Evolutionary conservation across 2,797 vertebrate species (phyloP).

Genomic region (Diplodus sargus): DNA sequence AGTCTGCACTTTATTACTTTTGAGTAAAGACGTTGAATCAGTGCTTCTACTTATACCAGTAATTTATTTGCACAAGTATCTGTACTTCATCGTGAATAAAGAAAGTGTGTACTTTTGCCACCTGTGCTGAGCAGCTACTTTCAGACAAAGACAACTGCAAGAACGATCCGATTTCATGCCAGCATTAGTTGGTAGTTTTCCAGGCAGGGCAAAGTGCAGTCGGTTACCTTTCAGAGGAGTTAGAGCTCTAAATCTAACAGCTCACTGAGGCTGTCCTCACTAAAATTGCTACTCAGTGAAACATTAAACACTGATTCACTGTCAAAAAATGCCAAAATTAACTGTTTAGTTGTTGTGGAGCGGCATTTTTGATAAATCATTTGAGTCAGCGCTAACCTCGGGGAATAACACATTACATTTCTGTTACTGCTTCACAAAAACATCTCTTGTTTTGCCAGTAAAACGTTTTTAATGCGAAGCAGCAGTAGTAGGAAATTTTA

Average conservation of each 20-base stretch:
- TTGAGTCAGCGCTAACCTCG: neutral
- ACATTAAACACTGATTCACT: conserved; percentile 1
- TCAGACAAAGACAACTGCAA: neutral
- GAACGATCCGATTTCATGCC: neutral
- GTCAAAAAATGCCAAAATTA: neutral
- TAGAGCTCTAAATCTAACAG: neutral
- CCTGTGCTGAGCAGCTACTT: neutral
- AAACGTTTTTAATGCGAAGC: neutral
- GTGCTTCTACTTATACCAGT: too few relatives aligned
- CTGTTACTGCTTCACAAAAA: conserved; percentile 3
- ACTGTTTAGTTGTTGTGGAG: neutral
- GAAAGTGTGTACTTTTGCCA: too few relatives aligned
- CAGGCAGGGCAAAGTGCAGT: neutral
- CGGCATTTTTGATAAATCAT: neutral
- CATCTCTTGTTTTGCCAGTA: neutral
- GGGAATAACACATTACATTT: neutral
- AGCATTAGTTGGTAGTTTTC: neutral
- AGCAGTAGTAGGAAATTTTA: neutral
- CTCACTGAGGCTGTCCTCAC: neutral
- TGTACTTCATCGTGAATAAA: too few relatives aligned
- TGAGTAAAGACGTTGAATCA: too few relatives aligned
- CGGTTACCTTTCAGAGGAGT: neutral
- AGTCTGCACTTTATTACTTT: too few relatives aligned
- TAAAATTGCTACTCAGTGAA: neutral
- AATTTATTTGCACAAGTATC: too few relatives aligned